A percentile compares a stretch with the other conserved stretches of the same genome.
Evolutionary conservation across 2,888 invertebrate species (phyloP).

Genomic region (Phengaris alcon): DNA sequence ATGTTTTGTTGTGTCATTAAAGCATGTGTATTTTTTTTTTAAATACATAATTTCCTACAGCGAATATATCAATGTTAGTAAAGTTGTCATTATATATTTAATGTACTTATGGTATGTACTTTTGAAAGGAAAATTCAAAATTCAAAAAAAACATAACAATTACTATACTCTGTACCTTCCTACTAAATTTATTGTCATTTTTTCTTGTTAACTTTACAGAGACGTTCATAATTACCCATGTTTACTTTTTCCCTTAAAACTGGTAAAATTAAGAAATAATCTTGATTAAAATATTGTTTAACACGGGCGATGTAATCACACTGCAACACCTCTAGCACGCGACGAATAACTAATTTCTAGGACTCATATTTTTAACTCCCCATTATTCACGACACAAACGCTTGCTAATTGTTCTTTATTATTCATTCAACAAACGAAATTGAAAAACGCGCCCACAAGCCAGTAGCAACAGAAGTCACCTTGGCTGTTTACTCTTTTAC

Average conservation of each 20-base stretch:
- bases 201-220: not conserved
- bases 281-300: not conserved
- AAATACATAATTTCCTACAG: no score
- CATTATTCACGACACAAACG: not conserved
- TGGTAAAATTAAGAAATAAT: not conserved
- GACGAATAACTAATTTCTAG: not conserved
- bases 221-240: not conserved
- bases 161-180: no score
- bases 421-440: not conserved
- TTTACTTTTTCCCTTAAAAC: not conserved
- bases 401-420: conserved; percentile 1
- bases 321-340: conserved; percentile 20
- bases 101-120: no score
- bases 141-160: no score
- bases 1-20: no score
- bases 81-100: no score
- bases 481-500: no score
- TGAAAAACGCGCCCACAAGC: no score
- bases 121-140: no score
- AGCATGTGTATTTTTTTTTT: no score
- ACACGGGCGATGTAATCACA: conserved; percentile 3
- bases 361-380: not conserved
- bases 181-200: not conserved
- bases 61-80: no score
- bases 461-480: no score